Evolutionary conservation across 2,888 invertebrate genomes (phyloP), one percentile per base, ranked within the genome.

Genomic region (Danaus chrysippus): DNA sequence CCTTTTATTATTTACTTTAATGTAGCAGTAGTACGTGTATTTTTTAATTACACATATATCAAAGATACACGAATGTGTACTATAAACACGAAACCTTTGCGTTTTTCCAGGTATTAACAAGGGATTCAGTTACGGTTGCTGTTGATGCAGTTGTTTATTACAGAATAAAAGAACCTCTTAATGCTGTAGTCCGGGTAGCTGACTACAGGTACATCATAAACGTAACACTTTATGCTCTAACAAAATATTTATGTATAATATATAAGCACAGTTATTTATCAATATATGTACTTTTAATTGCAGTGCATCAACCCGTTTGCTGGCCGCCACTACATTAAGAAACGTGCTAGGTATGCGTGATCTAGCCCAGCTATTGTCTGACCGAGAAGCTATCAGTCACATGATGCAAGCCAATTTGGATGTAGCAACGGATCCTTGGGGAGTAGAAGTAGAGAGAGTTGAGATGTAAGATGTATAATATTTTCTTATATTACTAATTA

Each of bases 291-390:
- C 1, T 53, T 17, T 13, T 5, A 55, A 56, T 62, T 58, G 8
- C 78, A 96, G 96, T 78, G 96, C 96, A 75, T 96, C 96, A 0
- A 96, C 96, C 0, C 92, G 96, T 62, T 91, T 96, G 10, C 84
- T 97, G 59, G 96, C 96, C 0, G 96, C 96, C 62, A 97, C 96
- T 1, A 96, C 96, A 1, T 87, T 97, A 11, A 92, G 97, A 12
- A 98, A 98, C 82, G 97, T 98, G 59, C 92, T 99, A 55, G 98
- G 98, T 46, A 99, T 98, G 65, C 93, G 97, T 59, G 97, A 96
- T 82, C 91, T 99, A 64, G 95, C 97, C 1, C 98, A 99, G 85
- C 94, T 99, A 63, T 92, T 99, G 13, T 96, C 97, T 0, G 98
- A 99, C 79, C 91, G 98, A 59, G 98, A 98, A 81, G 94, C 95